Evolutionary conservation across 1,140 invertebrate genomes (phyloP).

Genomic region (Drosophila novamexicana): DNA sequence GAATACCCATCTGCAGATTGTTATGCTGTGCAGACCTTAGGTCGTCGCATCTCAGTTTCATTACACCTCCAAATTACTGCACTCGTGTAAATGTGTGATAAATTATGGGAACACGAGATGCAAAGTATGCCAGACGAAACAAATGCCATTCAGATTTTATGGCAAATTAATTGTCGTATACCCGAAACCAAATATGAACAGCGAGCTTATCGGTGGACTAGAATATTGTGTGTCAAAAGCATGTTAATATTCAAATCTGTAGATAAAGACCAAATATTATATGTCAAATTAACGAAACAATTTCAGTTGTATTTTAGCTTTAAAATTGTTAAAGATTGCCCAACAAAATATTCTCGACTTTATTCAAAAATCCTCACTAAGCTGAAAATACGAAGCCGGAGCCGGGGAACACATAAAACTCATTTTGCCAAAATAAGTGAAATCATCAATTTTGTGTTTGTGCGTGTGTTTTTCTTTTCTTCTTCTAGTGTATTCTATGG

Average conservation of each 20-base stretch:
- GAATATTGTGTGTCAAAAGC: constrained; percentile 1
- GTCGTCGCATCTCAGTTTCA: background rate
- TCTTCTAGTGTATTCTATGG: constrained; percentile 22
- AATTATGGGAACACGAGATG: constrained; percentile 18
- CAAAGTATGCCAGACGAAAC: constrained; percentile 2
- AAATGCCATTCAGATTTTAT: constrained; percentile 43
- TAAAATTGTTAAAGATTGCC: constrained; percentile 35
- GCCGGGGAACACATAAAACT: constrained; percentile 58
- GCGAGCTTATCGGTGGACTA: background rate
- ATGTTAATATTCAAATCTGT: constrained; percentile 33
- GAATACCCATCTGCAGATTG: constrained; percentile 31
- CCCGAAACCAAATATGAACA: background rate
- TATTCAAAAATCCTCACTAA: constrained; percentile 25
- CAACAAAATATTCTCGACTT: background rate
- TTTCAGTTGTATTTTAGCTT: constrained; percentile 32
- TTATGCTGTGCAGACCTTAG: constrained; percentile 49
- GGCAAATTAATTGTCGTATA: constrained; percentile 57
- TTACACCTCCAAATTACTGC: constrained; percentile 25
- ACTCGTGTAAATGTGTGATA: constrained; percentile 36
- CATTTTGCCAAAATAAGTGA: constrained; percentile 71
- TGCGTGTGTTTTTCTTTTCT: constrained; percentile 3
- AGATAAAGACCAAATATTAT: too few species aligned
- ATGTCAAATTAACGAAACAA: too few species aligned
- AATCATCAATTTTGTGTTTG: constrained; percentile 72
- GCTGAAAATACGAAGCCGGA: background rate